Evolutionary conservation across 2,888 invertebrate genomes (phyloP).

Genomic region (Rhingia rostrata): DNA sequence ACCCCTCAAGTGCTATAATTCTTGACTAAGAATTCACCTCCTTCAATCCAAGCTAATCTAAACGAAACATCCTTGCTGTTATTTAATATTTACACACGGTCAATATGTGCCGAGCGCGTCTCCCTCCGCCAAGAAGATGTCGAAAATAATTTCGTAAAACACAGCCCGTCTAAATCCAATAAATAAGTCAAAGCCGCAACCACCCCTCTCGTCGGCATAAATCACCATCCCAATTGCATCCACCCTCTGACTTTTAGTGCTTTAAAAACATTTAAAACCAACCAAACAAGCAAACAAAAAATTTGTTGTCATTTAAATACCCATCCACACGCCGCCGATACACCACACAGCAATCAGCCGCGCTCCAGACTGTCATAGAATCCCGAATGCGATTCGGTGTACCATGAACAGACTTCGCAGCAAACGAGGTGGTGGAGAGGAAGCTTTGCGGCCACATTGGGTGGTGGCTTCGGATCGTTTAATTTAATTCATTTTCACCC

Average conservation of each 20-base stretch:
- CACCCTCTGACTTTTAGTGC: constrained; percentile 39
- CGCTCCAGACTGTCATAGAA: constrained; percentile 55
- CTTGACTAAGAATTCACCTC: not conserved
- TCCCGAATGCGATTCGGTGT: constrained; percentile 33
- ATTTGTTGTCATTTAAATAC: constrained; percentile 68
- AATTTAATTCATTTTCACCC: constrained; percentile 74
- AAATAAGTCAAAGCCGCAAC: constrained; percentile 71
- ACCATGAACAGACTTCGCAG: constrained; percentile 25
- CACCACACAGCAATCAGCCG: constrained; percentile 52
- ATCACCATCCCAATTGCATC: not conserved
- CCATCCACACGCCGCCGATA: constrained; percentile 57
- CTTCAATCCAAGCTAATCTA: not conserved
- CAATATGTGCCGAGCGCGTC: constrained; percentile 15
- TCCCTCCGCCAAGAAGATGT: constrained; percentile 33
- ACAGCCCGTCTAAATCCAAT: constrained; percentile 55
- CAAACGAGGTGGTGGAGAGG: constrained; percentile 13
- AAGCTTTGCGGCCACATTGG: constrained; percentile 46
- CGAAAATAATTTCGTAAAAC: constrained; percentile 61
- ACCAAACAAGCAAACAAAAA: constrained; percentile 33
- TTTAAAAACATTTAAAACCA: constrained; percentile 63
- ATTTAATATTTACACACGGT: constrained; percentile 58
- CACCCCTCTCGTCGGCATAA: constrained; percentile 38
- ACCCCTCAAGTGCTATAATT: too few species aligned
- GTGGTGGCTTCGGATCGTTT: constrained; percentile 69
- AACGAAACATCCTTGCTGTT: constrained; percentile 5